Evolutionary conservation across 2,888 invertebrate genomes (phyloP).

Genomic region (Lutraria lutraria): DNA sequence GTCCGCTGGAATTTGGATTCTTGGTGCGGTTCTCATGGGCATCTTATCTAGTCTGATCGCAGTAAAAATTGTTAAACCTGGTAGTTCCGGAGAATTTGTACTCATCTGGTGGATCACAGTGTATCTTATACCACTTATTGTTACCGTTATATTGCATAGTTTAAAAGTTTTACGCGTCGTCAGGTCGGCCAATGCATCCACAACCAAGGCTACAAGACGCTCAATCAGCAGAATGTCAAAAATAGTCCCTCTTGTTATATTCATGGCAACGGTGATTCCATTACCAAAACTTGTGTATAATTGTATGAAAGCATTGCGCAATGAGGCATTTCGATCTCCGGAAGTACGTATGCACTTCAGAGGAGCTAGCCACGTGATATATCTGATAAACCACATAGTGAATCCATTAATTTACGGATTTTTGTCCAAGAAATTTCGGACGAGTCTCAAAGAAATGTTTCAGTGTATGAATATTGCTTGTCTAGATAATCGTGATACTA

Average conservation of each 20-base stretch:
- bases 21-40: constrained; percentile 53
- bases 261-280: constrained; percentile 61
- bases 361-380: constrained; percentile 53
- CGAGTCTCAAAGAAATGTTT: constrained; percentile 53
- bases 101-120: constrained; percentile 56
- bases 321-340: constrained; percentile 14
- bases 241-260: constrained; percentile 60
- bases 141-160: constrained; percentile 56
- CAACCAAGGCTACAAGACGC: constrained; percentile 43
- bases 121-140: constrained; percentile 61
- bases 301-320: constrained; percentile 18
- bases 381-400: constrained; percentile 57
- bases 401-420: constrained; percentile 67
- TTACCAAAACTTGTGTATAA: constrained; percentile 58
- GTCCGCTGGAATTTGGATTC: constrained; percentile 57
- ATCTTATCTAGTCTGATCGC: constrained; percentile 44
- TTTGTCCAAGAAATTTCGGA: constrained; percentile 61
- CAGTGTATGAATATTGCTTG: background rate
- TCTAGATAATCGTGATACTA: background rate
- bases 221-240: constrained; percentile 60
- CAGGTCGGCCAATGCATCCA: constrained; percentile 41
- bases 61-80: constrained; percentile 27
- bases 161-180: constrained; percentile 51
- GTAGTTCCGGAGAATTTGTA: constrained; percentile 45
- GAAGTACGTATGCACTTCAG: constrained; percentile 46